Conservation (phyloP, 2,797 vertebrate species). For the Orestias chungarensis region DNA sequence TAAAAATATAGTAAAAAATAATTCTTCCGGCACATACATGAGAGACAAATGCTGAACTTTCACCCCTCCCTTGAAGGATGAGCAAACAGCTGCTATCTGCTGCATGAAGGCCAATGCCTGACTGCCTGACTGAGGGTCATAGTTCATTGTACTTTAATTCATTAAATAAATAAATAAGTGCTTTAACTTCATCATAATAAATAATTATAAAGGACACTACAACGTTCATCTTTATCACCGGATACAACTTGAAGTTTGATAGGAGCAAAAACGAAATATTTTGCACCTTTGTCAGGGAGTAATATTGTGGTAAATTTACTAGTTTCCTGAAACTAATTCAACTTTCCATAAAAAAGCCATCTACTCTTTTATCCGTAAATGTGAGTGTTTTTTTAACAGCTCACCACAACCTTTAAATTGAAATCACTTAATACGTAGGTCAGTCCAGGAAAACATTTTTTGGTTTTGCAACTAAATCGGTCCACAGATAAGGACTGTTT, state of each 20-base stretch:
- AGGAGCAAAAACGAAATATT: not conserved
- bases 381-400: not conserved
- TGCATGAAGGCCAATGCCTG: conserved; percentile 51
- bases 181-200: not conserved
- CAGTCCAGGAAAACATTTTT: not conserved
- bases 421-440: not conserved
- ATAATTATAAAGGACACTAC: not conserved
- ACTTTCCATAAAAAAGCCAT: not conserved
- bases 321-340: too few relatives aligned
- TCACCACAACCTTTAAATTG: not conserved
- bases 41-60: conserved; percentile 49
- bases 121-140: conserved; percentile 25
- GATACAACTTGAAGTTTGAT: not conserved
- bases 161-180: not conserved
- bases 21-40: conserved; percentile 9
- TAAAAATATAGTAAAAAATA: not conserved
- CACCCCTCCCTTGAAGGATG: conserved; percentile 28
- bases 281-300: not conserved
- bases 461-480: not conserved
- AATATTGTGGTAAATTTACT: not conserved
- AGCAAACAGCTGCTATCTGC: conserved; percentile 65
- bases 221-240: not conserved
- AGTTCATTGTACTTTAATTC: conserved; percentile 30
- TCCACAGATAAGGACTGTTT: conserved; percentile 30
- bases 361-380: not conserved